Evolutionary conservation across 2,888 invertebrate genomes (phyloP), one percentile per base, ranked within the genome.

Genomic region (Litoditis marina): DNA sequence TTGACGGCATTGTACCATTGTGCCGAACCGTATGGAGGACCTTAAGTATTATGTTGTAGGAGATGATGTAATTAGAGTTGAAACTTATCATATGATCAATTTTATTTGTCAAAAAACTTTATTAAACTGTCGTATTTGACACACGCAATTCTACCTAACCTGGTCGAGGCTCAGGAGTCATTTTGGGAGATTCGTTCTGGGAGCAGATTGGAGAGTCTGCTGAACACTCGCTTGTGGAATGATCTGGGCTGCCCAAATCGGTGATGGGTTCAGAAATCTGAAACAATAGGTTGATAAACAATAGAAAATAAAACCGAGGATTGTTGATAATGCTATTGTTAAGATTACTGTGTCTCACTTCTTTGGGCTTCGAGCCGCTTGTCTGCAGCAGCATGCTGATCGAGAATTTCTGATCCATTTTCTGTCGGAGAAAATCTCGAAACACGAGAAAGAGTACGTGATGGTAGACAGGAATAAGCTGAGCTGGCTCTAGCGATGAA

Each of bases 1-100:
- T 55, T 59, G 57, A 66, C 58, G 0, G 68, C 42, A 34, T 64
- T 68, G 32, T 66, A 66, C 22, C 64, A 42, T n/a, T 63, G 34
- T 27, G 57, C 42, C 8, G 56, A 44, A 16, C 57, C 62, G n/a
- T 61, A 55, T 1, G 16, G 42, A 42, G 59, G 34, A 39, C 36
- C 59, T 59, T 25, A 36, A 50, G 11, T n/a, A n/a, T n/a, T n/a
- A n/a, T n/a, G n/a, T n/a, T n/a, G n/a, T n/a, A n/a, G n/a, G n/a
- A n/a, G n/a, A n/a, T n/a, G n/a, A n/a, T n/a, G n/a, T n/a, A n/a
- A n/a, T n/a, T n/a, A n/a, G n/a, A n/a, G n/a, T n/a, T n/a, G n/a
- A n/a, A n/a, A n/a, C n/a, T n/a, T n/a, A n/a, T n/a, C n/a, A n/a
- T n/a, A n/a, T n/a, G n/a, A n/a, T n/a, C n/a, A n/a, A n/a, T n/a